Conservation (phyloP, 2,797 vertebrate genomes). For the Myotis findleyi region DNA sequence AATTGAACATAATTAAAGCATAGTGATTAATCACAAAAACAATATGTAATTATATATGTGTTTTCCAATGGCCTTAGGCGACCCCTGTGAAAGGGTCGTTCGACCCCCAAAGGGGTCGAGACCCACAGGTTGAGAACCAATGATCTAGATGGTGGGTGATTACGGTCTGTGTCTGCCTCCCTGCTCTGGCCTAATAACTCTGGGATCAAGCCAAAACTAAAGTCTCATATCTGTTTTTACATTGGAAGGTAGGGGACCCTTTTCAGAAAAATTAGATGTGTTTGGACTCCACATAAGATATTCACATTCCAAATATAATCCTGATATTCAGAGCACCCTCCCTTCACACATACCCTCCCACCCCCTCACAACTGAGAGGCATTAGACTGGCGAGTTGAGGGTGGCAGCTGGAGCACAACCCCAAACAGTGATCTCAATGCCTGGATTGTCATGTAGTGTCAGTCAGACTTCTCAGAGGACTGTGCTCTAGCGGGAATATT, state of each 20-base stretch:
- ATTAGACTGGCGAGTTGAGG: not conserved
- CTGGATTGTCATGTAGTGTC: not conserved
- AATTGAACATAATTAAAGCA: no score
- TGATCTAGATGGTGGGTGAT: not conserved
- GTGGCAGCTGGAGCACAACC: not conserved
- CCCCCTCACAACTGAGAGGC: not conserved
- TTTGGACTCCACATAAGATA: not conserved
- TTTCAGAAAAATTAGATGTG: constrained; percentile 26
- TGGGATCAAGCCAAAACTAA: not conserved
- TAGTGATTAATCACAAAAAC: no score
- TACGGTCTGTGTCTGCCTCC: not conserved
- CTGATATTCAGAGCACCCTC: not conserved
- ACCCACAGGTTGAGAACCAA: no score
- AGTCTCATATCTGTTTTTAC: not conserved
- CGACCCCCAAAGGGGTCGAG: no score
- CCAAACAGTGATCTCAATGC: constrained; percentile 4
- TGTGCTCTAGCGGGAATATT: constrained; percentile 32
- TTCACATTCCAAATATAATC: constrained; percentile 21
- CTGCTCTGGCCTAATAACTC: not conserved
- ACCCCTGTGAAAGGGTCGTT: no score
- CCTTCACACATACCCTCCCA: not conserved
- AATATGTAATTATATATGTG: no score
- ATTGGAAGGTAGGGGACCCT: not conserved
- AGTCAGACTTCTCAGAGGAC: constrained; percentile 3
- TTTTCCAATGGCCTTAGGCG: no score